Conservation (phyloP, 2,113 vertebrate species). For the Vulpes ferrilata region DNA sequence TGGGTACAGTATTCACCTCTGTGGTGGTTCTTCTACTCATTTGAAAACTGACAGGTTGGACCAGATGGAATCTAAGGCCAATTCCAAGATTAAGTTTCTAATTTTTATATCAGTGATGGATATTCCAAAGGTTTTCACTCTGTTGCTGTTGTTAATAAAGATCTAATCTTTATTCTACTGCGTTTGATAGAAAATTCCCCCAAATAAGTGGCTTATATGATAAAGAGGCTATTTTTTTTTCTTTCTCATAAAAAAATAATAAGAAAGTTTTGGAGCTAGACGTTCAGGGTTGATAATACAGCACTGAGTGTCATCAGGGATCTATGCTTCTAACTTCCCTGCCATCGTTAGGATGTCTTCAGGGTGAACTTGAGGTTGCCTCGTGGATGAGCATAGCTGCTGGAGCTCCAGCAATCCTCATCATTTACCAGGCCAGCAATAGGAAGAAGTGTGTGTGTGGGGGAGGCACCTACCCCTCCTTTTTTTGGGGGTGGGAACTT, state of each 20-base stretch:
- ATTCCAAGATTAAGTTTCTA: neutral
- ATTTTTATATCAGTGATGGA: neutral
- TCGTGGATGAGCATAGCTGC: constrained; percentile 24
- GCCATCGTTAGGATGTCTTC: neutral
- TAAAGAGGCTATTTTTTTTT: neutral
- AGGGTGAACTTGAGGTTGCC: neutral
- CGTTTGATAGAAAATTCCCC: neutral
- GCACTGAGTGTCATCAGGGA: neutral
- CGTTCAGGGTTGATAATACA: neutral
- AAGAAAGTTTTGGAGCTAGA: neutral
- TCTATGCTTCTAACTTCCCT: neutral
- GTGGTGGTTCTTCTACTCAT: neutral
- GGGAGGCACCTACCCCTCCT: neutral
- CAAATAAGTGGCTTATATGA: neutral
- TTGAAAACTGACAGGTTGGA: neutral
- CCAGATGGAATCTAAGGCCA: neutral
- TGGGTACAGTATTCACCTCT: neutral
- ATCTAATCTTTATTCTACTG: neutral
- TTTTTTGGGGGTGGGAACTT: neutral
- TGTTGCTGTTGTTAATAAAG: neutral
- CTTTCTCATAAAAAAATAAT: neutral
- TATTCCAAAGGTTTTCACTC: neutral
- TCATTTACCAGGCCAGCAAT: neutral
- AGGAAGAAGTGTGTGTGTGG: neutral
- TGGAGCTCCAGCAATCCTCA: neutral